A percentile compares a stretch with the other conserved stretches of the same genome.
These are phyloP conservation scores for Rhinichthys osculus DNA, from an alignment of 2,797 vertebrate species.

Conservation along the genomic window DNA sequence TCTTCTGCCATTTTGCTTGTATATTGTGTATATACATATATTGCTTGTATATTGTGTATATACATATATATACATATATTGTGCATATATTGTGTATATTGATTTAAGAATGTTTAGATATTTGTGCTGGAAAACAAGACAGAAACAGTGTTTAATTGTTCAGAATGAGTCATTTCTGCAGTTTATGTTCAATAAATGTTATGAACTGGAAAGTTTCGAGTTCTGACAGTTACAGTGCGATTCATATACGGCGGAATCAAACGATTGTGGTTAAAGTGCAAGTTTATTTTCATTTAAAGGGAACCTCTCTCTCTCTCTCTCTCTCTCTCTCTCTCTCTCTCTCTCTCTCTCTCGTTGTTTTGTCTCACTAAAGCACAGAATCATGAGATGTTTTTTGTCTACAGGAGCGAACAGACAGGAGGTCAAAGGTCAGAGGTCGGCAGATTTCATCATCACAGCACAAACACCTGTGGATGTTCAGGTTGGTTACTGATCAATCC, in stretches of 20 bases:
- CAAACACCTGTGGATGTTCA: not conserved
- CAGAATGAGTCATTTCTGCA: not conserved
- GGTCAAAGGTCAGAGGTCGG: not conserved
- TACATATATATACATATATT: too few relatives aligned
- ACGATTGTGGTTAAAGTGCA: not conserved
- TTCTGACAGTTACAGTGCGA: too few relatives aligned
- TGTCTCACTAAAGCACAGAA: slow-evolving; percentile 50
- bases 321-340: not conserved
- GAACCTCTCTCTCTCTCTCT: not conserved
- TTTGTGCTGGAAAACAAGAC: not conserved
- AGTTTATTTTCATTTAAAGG: not conserved
- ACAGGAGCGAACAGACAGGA: not conserved
- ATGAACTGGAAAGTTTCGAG: not conserved
- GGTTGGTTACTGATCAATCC: not conserved
- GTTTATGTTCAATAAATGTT: not conserved
- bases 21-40: too few relatives aligned
- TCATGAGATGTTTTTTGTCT: slow-evolving; percentile 42
- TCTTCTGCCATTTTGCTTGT: too few relatives aligned
- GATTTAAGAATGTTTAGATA: too few relatives aligned
- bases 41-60: too few relatives aligned
- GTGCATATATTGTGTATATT: too few relatives aligned
- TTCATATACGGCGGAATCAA: too few relatives aligned
- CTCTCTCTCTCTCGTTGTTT: slow-evolving; percentile 41
- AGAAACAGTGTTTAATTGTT: not conserved
- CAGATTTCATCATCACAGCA: not conserved